Evolutionary conservation across 2,888 invertebrate genomes (phyloP), one percentile per base, ranked within the genome.

Genomic region (Girardia tigrina): DNA sequence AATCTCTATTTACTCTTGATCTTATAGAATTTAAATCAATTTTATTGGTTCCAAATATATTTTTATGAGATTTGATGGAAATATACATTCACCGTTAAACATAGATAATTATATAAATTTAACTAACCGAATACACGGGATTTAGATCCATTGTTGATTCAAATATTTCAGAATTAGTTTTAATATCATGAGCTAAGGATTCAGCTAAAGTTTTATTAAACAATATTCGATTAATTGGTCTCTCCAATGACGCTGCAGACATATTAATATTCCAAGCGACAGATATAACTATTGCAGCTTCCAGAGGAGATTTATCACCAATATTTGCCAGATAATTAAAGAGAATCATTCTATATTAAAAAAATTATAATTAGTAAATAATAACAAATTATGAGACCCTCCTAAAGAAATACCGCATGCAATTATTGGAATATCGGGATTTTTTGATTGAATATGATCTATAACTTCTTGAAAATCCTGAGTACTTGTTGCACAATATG

Each of bases 331-430:
- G 85, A 85, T 91, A 91, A 85, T 90, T 90, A 77, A 90, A 90
- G 79, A 88, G 82, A 78, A 88, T 87, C 83, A 89, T 85, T 72
- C 88, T 88, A 82, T n/a, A n/a, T n/a, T n/a, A n/a, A n/a, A n/a
- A 28, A 20, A 56, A 71, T 56, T 14, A n/a, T 8, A 36, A 36
- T 12, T 28, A 73, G 26, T n/a, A 26, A 1, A 70, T 26, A 20
- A 26, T 70, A 27, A 26, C 23, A 27, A 27, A 29, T 75, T 75
- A 28, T n/a, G 23, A 79, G 78, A 86, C 86, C 91, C 91, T 83
- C 92, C 92, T 86, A 92, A 89, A 75, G 91, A 91, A 80, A 91
- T 89, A 78, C 92, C 92, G 2, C 88, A 88, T 28, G 89, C 91
- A 78, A 90, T 88, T 78, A 91, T 85, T 79, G 89, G 89, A 36